Evolutionary conservation across 2,797 vertebrate genomes (phyloP).

Genomic region (Danio jaintianensis): DNA sequence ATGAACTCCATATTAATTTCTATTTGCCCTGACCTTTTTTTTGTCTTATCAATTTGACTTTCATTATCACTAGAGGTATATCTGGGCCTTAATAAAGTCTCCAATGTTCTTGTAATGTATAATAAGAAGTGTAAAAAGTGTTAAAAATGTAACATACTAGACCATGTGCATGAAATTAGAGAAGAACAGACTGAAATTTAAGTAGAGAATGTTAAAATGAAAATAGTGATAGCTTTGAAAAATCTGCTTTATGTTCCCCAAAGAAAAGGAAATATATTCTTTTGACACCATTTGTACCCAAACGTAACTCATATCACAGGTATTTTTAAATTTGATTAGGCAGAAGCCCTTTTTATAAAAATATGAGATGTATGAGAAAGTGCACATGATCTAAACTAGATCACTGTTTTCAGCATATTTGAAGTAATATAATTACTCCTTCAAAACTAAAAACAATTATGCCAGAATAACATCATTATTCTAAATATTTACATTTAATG

Average conservation of each 20-base stretch:
- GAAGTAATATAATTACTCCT: neutral
- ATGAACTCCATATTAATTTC: too few species aligned
- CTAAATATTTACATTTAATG: neutral
- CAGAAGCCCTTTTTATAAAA: constrained; percentile 1
- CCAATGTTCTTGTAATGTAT: neutral
- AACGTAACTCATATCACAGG: constrained; percentile 29
- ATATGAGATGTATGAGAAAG: constrained; percentile 4
- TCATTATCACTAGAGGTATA: too few species aligned
- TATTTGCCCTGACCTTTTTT: too few species aligned
- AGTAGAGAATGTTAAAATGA: too few species aligned
- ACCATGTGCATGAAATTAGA: neutral
- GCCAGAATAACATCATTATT: constrained; percentile 3
- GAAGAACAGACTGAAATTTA: neutral
- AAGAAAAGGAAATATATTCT: neutral
- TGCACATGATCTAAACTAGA: neutral
- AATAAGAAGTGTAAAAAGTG: constrained; percentile 1
- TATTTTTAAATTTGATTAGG: neutral
- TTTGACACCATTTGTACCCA: neutral
- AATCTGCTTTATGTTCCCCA: neutral
- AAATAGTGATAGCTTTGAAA: neutral
- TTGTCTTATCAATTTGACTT: too few species aligned
- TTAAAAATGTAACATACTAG: neutral
- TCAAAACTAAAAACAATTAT: neutral
- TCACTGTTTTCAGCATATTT: neutral
- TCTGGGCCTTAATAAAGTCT: neutral